These are phyloP conservation scores for Drosophila limbata DNA, from an alignment of 2,888 invertebrate species.

Conservation along the genomic window DNA sequence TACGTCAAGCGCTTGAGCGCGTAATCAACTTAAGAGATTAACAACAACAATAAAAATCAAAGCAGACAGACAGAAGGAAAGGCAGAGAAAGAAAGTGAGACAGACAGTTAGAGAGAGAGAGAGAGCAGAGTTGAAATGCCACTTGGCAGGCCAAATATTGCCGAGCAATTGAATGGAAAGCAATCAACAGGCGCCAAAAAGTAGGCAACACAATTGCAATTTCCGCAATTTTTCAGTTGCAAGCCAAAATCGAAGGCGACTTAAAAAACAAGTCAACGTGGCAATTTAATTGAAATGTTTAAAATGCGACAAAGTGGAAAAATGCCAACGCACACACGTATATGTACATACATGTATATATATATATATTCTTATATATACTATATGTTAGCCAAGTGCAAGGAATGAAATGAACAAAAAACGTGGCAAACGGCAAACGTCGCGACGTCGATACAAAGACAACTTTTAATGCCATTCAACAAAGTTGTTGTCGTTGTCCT, in stretches of 20 bases:
- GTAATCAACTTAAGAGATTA: conserved; percentile 54
- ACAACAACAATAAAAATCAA: conserved; percentile 53
- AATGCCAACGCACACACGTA: conserved; percentile 40
- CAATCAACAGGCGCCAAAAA: conserved; percentile 65
- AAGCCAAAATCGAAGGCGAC: conserved; percentile 12
- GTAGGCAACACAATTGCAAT: conserved; percentile 40
- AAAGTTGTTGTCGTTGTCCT: conserved; percentile 63
- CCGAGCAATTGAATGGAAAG: conserved; percentile 46
- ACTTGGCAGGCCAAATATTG: conserved; percentile 22
- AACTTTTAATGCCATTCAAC: conserved; percentile 76
- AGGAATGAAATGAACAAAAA: conserved; percentile 26
- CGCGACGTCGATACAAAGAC: conserved; percentile 68
- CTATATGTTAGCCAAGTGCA: conserved; percentile 45
- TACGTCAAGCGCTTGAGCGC: conserved; percentile 27
- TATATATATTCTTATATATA: background rate
- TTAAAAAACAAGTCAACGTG: background rate
- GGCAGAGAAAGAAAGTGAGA: background rate
- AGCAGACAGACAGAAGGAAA: conserved; percentile 10
- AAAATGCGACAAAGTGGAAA: conserved; percentile 67
- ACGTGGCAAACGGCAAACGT: conserved; percentile 37
- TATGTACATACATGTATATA: background rate
- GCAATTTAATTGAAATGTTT: conserved; percentile 75
- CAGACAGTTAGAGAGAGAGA: background rate
- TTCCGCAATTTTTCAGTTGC: background rate
- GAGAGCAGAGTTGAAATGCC: background rate